phyloP scores from a whole-genome alignment of 1,140 invertebrate species.

The Drosophila pandora region DNA sequence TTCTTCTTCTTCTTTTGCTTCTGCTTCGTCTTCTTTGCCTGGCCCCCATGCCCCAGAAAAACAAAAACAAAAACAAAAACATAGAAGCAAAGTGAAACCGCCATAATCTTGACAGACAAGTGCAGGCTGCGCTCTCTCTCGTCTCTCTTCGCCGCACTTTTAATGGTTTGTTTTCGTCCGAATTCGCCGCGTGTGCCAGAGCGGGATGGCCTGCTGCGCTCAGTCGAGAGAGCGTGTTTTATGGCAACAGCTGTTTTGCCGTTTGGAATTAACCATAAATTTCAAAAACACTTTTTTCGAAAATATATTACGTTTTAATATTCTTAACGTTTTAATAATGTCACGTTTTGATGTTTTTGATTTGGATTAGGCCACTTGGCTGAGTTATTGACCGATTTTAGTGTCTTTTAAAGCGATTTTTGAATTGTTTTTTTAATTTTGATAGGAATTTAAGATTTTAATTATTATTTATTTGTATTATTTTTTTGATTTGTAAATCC shows the following conservation, averaged over 20 bases:
- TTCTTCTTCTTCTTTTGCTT: conserved; percentile 57
- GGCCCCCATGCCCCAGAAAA: conserved; percentile 9
- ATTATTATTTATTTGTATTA: conserved; percentile 3
- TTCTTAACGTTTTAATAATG: neutral
- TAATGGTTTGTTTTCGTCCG: conserved; percentile 78
- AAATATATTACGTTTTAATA: neutral
- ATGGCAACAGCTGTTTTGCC: conserved; percentile 58
- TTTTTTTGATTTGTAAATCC: conserved; percentile 5
- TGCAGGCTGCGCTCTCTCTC: conserved; percentile 51
- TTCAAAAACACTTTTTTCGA: neutral
- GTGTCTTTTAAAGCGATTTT: neutral
- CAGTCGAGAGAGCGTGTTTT: conserved; percentile 40
- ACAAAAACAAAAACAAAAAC: conserved; percentile 5
- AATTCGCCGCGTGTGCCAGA: conserved; percentile 60
- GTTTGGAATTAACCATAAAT: conserved; percentile 6
- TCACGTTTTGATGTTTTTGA: neutral
- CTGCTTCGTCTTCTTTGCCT: conserved; percentile 35
- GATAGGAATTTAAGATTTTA: neutral
- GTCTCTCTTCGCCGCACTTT: conserved; percentile 45
- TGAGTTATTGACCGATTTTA: neutral
- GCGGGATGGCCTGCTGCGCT: conserved; percentile 14
- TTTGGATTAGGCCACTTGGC: neutral
- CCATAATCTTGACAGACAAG: conserved; percentile 82
- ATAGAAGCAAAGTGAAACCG: conserved; percentile 56
- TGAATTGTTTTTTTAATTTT: neutral